Conservation (phyloP, 2,888 invertebrate genomes). For the Sinelater perroti region DNA sequence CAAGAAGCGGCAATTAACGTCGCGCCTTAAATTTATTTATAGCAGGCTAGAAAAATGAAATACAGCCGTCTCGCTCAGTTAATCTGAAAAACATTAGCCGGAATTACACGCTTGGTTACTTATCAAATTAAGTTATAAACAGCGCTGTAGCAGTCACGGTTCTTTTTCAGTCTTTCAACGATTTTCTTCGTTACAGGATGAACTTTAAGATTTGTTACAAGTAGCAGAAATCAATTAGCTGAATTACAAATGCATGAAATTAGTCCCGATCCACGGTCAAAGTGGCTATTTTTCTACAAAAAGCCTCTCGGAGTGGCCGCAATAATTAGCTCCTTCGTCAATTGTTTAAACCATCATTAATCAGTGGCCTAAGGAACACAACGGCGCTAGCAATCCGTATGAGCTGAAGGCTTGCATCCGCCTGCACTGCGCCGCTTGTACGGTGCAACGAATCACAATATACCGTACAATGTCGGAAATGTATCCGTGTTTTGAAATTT, state of each 20-base stretch:
- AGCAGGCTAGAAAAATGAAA: constrained; percentile 13
- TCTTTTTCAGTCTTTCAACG: too few species aligned
- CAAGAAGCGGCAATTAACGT: constrained; percentile 5
- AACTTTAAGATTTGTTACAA: too few species aligned
- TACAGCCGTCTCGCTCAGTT: constrained; percentile 13
- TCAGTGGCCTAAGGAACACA: constrained; percentile 12
- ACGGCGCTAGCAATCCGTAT: constrained; percentile 12
- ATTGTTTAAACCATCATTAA: constrained; percentile 24
- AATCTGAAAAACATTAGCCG: constrained; percentile 11
- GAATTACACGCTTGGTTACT: constrained; percentile 15
- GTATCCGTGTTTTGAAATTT: neutral
- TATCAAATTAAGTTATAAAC: constrained; percentile 14
- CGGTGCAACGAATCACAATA: constrained; percentile 23
- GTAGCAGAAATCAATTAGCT: constrained; percentile 14
- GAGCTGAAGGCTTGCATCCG: constrained; percentile 4
- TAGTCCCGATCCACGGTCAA: too few species aligned
- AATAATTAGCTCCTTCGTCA: constrained; percentile 21
- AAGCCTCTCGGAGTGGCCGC: constrained; percentile 14
- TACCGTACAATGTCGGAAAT: constrained; percentile 15
- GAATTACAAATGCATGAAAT: constrained; percentile 3
- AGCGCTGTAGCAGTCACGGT: neutral
- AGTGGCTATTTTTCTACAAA: constrained; percentile 20
- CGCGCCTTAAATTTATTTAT: constrained; percentile 11
- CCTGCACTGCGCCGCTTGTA: constrained; percentile 7
- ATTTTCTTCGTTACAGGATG: too few species aligned